These are phyloP conservation scores for Hippolais icterina DNA, from an alignment of 2,113 vertebrate genomes.

Conservation along the genomic window DNA sequence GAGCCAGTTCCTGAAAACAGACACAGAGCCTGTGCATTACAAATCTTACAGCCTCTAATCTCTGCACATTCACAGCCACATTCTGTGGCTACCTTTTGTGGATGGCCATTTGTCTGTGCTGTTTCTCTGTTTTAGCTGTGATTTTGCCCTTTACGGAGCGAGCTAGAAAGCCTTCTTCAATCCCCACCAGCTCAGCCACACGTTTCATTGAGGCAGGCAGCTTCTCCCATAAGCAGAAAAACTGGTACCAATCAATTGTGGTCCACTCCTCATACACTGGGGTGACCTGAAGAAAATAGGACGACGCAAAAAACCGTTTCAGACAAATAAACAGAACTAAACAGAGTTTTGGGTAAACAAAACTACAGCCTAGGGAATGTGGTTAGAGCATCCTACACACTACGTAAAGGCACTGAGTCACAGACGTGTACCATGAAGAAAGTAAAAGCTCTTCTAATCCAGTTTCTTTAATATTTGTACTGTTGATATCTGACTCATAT, in stretches of 20 bases:
- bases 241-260: constrained; percentile 95
- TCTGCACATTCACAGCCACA: neutral
- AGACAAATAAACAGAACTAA: neutral
- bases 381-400: neutral
- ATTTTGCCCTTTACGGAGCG: constrained; percentile 90
- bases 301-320: neutral
- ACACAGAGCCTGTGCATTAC: neutral
- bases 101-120: constrained; percentile 91
- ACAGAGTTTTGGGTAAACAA: neutral
- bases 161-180: constrained; percentile 94
- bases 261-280: constrained; percentile 95
- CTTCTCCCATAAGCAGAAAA: constrained; percentile 95
- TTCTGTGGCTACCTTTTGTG: constrained; percentile 85
- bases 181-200: constrained; percentile 93
- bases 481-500: neutral
- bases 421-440: neutral
- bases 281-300: constrained; percentile 80
- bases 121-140: constrained; percentile 89
- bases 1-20: neutral
- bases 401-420: constrained; percentile 3
- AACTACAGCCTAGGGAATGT: neutral
- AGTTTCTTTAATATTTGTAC: neutral
- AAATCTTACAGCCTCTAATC: neutral
- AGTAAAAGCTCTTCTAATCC: constrained; percentile 8
- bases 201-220: constrained; percentile 91